phyloP scores from a whole-genome alignment of 2,797 vertebrate species.

The Eidolon dupreanum region DNA sequence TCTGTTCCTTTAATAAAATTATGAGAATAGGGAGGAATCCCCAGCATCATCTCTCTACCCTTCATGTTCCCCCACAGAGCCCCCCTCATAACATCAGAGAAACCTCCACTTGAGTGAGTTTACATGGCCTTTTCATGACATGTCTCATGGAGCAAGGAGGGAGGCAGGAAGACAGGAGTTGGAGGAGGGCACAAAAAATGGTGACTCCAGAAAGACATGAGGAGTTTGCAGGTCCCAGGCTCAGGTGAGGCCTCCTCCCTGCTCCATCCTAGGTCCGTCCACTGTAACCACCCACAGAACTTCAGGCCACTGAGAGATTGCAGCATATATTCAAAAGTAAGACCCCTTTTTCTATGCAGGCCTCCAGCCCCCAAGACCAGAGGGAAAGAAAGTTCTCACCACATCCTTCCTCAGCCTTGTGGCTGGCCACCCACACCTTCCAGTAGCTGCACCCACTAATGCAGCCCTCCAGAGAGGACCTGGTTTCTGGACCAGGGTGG shows the following conservation, averaged over 20 bases:
- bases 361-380: neutral
- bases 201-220: neutral
- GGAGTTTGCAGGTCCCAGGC: neutral
- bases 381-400: conserved; percentile 23
- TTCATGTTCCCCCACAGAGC: neutral
- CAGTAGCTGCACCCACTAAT: neutral
- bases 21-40: neutral
- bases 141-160: neutral
- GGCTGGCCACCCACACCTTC: neutral
- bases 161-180: neutral
- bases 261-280: neutral
- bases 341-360: neutral
- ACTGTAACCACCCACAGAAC: neutral
- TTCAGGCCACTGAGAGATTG: neutral
- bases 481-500: neutral
- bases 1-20: neutral
- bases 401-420: conserved; percentile 42
- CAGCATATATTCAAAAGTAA: neutral
- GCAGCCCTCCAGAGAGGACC: neutral
- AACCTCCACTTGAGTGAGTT: neutral
- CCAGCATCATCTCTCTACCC: neutral
- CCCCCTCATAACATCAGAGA: neutral
- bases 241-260: neutral
- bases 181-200: neutral
- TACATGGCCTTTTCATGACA: neutral